Percentiles rank a stretch among this genome's conserved stretches.
phyloP scores from a whole-genome alignment of 2,797 vertebrate genomes.

The Malurus leucopterus region DNA sequence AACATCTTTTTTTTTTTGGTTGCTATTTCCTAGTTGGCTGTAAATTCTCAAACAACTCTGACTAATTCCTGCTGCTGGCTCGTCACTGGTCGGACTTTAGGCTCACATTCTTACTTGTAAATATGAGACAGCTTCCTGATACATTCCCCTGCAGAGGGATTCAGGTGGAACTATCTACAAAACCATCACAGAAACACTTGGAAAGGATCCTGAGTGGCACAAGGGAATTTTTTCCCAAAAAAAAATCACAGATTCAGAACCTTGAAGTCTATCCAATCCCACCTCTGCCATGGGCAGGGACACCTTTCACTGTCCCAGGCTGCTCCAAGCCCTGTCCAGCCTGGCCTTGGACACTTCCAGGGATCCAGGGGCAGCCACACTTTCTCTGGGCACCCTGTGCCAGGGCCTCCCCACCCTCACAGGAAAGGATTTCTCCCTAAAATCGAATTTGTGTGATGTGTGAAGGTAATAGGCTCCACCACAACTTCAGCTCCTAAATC shows the following conservation, averaged over 20 bases:
- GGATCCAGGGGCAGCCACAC: background rate
- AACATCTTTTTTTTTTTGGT: background rate
- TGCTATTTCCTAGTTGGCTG: conserved; percentile 30
- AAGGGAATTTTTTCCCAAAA: rapidly evolving
- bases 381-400: background rate
- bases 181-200: background rate
- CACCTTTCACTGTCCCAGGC: background rate
- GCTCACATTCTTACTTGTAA: background rate
- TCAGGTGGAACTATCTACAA: background rate
- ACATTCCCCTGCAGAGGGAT: background rate
- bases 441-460: background rate
- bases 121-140: background rate
- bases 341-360: background rate
- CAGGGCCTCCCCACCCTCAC: background rate
- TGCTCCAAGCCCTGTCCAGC: background rate
- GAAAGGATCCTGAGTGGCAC: background rate
- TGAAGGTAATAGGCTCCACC: background rate
- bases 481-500: background rate
- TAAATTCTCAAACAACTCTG: background rate
- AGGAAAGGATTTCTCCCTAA: background rate
- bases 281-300: background rate
- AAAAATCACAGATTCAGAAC: background rate
- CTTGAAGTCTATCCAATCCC: background rate
- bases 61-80: background rate
- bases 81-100: background rate